Base-by-base conservation (phyloP, 2,797 vertebrate genomes). In the Brotula barbata region DNA sequence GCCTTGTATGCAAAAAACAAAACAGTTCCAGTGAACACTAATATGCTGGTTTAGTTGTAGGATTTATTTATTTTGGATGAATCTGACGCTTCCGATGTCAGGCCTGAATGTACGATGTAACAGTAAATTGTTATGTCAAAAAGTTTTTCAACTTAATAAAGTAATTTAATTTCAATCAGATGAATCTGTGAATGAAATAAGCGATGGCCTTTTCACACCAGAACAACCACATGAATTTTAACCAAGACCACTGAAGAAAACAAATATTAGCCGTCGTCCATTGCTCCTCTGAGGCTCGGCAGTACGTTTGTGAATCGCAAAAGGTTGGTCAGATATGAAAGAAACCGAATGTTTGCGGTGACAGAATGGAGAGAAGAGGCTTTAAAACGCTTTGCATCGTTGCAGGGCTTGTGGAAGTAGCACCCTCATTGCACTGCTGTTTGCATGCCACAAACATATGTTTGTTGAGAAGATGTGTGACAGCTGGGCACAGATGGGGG, bases 21-120 rank as follows among this genome's bases (percentile, higher is more conserved):
- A 59, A 22, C 15, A 42, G 28, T 58, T 25, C 68, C 65, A 47
- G 56, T 65, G 25, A 81, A 87, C 85, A 89, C 86, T 87, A 89
- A 82, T 19, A 14, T 17, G 6, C 37, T 71, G 4, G 46, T 70
- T 63, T 51, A 64, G 55, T 56, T 47, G 53, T 78, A 76, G 59
- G 56, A 51, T 70, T 53, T 68, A 58, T 88, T 86, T 89, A 88
- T 89, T 87, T 34, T 28, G 15, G 28, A 45, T 61, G 11, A 9
- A 65, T 64, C 41, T 65, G 61, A 68, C 41, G 42, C 36, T 31
- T 48, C 1, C 40, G 21, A 41, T 57, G 33, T 65, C 49, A 43
- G 47, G 21, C 71, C 23, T 68, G 43, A 76, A 80, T 82, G 34
- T 83, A 68, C 62, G 4, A 44, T 23, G 3, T 16, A 42, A 36